Percentiles rank a stretch among this genome's conserved stretches.
phyloP scores from a whole-genome alignment of 2,113 vertebrate species.

The Gasterosteus nipponicus region DNA sequence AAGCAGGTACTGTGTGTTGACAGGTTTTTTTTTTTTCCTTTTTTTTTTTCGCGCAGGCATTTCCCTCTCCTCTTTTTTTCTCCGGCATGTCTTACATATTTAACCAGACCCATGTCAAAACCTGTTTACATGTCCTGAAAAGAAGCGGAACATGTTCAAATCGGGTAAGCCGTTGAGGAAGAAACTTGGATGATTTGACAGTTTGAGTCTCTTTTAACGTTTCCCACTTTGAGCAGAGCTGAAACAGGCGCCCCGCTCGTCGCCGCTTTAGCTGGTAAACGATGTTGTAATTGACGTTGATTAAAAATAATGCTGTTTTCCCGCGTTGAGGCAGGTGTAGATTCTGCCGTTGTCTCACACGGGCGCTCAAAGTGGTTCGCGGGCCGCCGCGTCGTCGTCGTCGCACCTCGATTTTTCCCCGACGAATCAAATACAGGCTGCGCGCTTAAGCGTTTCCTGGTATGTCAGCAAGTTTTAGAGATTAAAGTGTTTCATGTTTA shows the following conservation, averaged over 20 bases:
- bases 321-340: slow-evolving; percentile 27
- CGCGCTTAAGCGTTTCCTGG: slow-evolving; percentile 64
- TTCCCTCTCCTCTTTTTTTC: slow-evolving; percentile 68
- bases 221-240: slow-evolving; percentile 44
- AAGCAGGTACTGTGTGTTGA: slow-evolving; percentile 84
- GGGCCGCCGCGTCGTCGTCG: slow-evolving; percentile 63
- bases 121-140: slow-evolving; percentile 85
- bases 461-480: slow-evolving; percentile 84
- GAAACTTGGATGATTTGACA: slow-evolving; percentile 82
- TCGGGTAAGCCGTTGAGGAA: slow-evolving; percentile 75
- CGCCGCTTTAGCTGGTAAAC: slow-evolving; percentile 27
- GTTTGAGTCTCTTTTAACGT: slow-evolving; percentile 71
- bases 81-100: slow-evolving; percentile 79
- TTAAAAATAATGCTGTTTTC: slow-evolving; percentile 53
- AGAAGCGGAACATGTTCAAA: slow-evolving; percentile 81
- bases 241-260: slow-evolving; percentile 62
- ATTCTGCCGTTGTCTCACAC: slow-evolving; percentile 51
- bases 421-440: slow-evolving; percentile 53
- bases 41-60: slow-evolving; percentile 63
- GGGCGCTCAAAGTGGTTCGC: slow-evolving; percentile 23
- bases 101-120: slow-evolving; percentile 82
- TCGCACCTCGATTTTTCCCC: slow-evolving; percentile 60
- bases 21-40: slow-evolving; percentile 76
- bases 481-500: slow-evolving; percentile 86
- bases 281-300: slow-evolving; percentile 60